Evolutionary conservation across 1,140 invertebrate genomes (phyloP).

Genomic region (Hycleus phaleratus): DNA sequence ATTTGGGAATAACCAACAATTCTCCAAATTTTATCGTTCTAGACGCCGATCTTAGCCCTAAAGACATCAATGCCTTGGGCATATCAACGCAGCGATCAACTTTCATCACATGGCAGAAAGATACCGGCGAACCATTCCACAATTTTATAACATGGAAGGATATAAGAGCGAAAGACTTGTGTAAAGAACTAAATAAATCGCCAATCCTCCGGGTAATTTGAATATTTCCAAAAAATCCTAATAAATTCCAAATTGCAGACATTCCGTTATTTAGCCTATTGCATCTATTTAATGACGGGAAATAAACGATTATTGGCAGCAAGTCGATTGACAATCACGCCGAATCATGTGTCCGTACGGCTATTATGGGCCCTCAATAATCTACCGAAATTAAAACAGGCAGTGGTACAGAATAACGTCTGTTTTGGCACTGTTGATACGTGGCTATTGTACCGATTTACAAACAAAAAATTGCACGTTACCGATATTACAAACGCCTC

Average conservation of each 20-base stretch:
- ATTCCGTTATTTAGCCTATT: slow-evolving; percentile 49
- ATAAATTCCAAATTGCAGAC: background rate
- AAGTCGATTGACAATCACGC: slow-evolving; percentile 51
- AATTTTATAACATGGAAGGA: slow-evolving; percentile 98
- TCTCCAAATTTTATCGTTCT: slow-evolving; percentile 9
- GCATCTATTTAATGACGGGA: slow-evolving; percentile 68
- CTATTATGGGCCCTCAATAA: slow-evolving; percentile 73
- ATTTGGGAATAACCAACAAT: too few relatives aligned
- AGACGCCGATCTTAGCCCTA: slow-evolving; percentile 54
- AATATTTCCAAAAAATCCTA: slow-evolving; percentile 15
- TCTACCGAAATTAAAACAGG: slow-evolving; percentile 55
- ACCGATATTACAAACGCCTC: slow-evolving; percentile 85
- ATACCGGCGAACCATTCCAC: slow-evolving; percentile 76
- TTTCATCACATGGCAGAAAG: slow-evolving; percentile 82
- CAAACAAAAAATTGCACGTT: slow-evolving; percentile 57
- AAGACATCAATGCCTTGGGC: slow-evolving; percentile 67
- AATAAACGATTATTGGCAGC: slow-evolving; percentile 73
- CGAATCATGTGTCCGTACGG: slow-evolving; percentile 43
- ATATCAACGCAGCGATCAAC: slow-evolving; percentile 82
- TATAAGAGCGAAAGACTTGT: slow-evolving; percentile 67
- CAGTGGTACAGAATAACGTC: slow-evolving; percentile 53
- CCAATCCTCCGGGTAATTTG: slow-evolving; percentile 57
- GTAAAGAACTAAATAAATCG: slow-evolving; percentile 81
- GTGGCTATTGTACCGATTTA: slow-evolving; percentile 77
- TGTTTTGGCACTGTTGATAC: slow-evolving; percentile 90